These are phyloP conservation scores for Pitangus sulphuratus DNA, from an alignment of 2,797 vertebrate genomes.

Conservation along the genomic window DNA sequence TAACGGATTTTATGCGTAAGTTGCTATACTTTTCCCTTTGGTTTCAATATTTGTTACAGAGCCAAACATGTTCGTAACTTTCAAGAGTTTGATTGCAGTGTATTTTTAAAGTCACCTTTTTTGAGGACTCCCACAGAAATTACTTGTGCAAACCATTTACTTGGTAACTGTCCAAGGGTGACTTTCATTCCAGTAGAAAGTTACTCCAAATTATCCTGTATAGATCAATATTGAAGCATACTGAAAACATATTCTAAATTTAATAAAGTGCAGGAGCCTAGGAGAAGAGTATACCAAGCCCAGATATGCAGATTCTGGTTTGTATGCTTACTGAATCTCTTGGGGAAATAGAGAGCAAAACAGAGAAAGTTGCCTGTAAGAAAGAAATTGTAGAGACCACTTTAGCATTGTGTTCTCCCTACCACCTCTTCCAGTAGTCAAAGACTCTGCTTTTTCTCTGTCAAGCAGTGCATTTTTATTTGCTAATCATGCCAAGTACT, in stretches of 20 bases:
- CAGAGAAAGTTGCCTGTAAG: not conserved
- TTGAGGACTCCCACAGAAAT: not conserved
- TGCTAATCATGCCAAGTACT: not conserved
- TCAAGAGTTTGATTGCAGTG: not conserved
- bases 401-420: not conserved
- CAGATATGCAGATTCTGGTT: not conserved
- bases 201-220: not conserved
- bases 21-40: conserved; percentile 15
- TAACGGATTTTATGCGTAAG: conserved; percentile 92
- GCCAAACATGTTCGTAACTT: not conserved
- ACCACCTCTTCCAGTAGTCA: not conserved
- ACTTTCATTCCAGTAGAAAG: not conserved
- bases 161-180: not conserved
- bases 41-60: not conserved
- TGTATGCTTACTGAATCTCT: not conserved
- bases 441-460: not conserved
- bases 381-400: not conserved
- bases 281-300: not conserved
- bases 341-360: not conserved
- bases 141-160: not conserved
- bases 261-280: not conserved
- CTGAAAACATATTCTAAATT: not conserved
- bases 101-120: not conserved
- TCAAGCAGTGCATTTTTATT: not conserved
- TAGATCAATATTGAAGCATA: not conserved